Evolutionary conservation across 2,113 vertebrate genomes (phyloP).

Genomic region (Reinhardtius hippoglossoides): DNA sequence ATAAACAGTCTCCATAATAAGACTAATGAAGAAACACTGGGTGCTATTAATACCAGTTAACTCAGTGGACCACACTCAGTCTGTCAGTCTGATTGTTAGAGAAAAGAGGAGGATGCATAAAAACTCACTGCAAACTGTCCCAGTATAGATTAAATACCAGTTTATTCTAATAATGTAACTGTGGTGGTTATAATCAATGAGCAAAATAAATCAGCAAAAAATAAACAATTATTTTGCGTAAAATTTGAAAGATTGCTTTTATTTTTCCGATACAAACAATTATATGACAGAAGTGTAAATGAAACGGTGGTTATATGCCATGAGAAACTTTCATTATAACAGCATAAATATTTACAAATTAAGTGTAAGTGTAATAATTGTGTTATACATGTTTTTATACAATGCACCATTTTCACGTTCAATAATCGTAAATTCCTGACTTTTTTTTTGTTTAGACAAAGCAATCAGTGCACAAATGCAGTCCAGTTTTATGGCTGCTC

Average conservation of each 20-base stretch:
- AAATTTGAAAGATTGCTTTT: slow-evolving; percentile 40
- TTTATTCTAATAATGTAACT: slow-evolving; percentile 69
- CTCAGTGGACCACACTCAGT: neutral
- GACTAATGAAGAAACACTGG: neutral
- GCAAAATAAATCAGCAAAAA: slow-evolving; percentile 16
- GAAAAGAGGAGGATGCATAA: neutral
- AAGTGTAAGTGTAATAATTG: slow-evolving; percentile 49
- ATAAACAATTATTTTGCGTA: slow-evolving; percentile 10
- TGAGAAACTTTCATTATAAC: slow-evolving; percentile 30
- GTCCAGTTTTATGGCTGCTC: slow-evolving; percentile 20
- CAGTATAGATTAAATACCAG: slow-evolving; percentile 59
- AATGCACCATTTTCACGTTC: slow-evolving; percentile 26
- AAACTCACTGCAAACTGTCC: slow-evolving; percentile 5
- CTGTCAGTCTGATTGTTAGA: neutral
- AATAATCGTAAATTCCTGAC: slow-evolving; percentile 2
- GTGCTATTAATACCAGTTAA: slow-evolving; percentile 1
- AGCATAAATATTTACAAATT: slow-evolving; percentile 55
- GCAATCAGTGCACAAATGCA: slow-evolving; percentile 37
- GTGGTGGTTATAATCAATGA: slow-evolving; percentile 33
- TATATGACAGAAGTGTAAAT: slow-evolving; percentile 14
- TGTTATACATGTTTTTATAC: slow-evolving; percentile 46
- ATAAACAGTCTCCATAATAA: slow-evolving; percentile 26
- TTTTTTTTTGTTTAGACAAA: slow-evolving; percentile 17
- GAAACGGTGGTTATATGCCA: slow-evolving; percentile 22
- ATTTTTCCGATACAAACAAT: slow-evolving; percentile 35